phyloP scores from a whole-genome alignment of 2,797 vertebrate genomes.

The Galagoides demidoff region DNA sequence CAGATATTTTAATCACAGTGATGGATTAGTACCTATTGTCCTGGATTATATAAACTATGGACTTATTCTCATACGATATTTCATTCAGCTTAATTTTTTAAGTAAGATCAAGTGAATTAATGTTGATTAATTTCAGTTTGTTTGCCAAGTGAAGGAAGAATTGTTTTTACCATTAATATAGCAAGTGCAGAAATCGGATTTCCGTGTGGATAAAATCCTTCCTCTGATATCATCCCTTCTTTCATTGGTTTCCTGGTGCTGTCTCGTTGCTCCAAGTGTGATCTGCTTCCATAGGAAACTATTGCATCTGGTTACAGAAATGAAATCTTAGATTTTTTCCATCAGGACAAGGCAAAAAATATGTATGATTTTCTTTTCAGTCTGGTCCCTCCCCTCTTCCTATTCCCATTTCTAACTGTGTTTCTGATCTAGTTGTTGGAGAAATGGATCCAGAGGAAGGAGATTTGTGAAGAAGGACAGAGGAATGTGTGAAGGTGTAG shows the following conservation, averaged over 20 bases:
- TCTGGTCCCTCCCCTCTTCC: not conserved
- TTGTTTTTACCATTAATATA: not conserved
- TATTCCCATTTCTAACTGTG: not conserved
- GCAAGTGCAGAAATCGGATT: not conserved
- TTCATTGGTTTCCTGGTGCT: not conserved
- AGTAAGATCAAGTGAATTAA: not conserved
- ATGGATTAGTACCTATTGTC: not conserved
- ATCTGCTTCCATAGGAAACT: not conserved
- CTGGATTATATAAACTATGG: not conserved
- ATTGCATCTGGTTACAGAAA: not conserved
- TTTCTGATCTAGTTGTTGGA: not conserved
- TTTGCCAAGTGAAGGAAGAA: not conserved
- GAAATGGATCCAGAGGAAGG: not conserved
- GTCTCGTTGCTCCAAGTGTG: not conserved
- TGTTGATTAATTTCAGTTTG: conserved; percentile 5
- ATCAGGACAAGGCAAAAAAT: not conserved
- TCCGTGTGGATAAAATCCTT: not conserved
- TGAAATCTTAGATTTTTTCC: not conserved
- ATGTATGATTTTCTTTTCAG: not conserved
- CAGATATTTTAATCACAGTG: not conserved
- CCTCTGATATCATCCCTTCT: not conserved
- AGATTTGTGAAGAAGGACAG: not conserved
- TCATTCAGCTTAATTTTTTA: not conserved
- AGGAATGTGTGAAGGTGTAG: not conserved
- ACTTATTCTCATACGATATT: not conserved